phyloP scores from a whole-genome alignment of 2,888 invertebrate species.

The Hecatera dysodea region DNA sequence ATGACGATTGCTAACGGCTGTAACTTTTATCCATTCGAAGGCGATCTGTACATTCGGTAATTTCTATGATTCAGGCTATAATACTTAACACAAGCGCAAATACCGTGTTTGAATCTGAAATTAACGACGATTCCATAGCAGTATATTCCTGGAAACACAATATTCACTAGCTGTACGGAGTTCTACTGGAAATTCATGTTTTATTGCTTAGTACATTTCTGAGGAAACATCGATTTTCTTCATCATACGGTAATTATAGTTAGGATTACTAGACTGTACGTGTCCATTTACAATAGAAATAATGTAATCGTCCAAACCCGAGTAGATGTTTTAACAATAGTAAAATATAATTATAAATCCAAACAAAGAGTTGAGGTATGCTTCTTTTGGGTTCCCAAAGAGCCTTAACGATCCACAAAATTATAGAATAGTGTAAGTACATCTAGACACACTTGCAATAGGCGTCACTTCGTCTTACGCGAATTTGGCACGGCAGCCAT shows the following conservation, averaged over 20 bases:
- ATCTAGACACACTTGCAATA: conserved; percentile 7
- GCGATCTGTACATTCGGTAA: conserved; percentile 15
- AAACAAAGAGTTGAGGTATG: too few relatives aligned
- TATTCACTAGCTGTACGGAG: not conserved
- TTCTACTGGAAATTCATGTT: conserved; percentile 18
- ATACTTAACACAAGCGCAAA: conserved; percentile 2
- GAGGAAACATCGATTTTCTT: conserved; percentile 21
- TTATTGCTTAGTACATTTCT: conserved; percentile 20
- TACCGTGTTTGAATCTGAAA: conserved; percentile 10
- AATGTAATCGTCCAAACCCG: not conserved
- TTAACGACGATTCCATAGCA: not conserved
- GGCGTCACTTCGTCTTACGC: conserved; percentile 26
- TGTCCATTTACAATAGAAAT: conserved; percentile 4
- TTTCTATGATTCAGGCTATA: conserved; percentile 10
- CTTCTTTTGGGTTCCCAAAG: not conserved
- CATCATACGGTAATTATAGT: not conserved
- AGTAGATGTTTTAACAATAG: too few relatives aligned
- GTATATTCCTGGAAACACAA: conserved; percentile 9
- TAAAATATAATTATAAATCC: too few relatives aligned
- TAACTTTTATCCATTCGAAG: conserved; percentile 37
- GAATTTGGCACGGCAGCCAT: conserved; percentile 26
- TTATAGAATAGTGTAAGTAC: not conserved
- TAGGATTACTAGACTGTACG: not conserved
- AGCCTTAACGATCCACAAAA: not conserved
- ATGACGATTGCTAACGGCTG: conserved; percentile 6